phyloP scores from a whole-genome alignment of 2,797 vertebrate genomes.

The Neopelma chrysocephalum region DNA sequence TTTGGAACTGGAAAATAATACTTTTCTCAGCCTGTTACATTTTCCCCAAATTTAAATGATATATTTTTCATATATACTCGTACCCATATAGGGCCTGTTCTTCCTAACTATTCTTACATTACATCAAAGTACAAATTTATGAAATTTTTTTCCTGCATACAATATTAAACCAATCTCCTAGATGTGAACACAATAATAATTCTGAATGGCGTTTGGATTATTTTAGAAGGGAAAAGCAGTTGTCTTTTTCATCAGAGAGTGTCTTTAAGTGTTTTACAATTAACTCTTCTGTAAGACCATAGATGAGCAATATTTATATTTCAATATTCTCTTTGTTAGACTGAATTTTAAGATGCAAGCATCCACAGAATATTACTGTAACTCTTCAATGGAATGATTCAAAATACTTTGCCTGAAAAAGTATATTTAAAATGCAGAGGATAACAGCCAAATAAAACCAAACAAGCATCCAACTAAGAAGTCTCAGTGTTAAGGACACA shows the following conservation, averaged over 20 bases:
- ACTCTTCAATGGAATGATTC: not conserved
- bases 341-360: not conserved
- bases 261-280: not conserved
- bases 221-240: not conserved
- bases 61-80: not conserved
- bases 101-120: not conserved
- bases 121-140: not conserved
- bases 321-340: not conserved
- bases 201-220: not conserved
- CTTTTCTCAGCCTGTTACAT: not conserved
- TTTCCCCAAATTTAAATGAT: not conserved
- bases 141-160: not conserved
- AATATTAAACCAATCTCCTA: not conserved
- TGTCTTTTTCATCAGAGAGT: not conserved
- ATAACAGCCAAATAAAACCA: not conserved
- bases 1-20: not conserved
- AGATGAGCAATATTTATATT: accelerated
- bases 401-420: not conserved
- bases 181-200: not conserved
- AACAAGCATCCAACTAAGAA: not conserved
- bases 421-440: not conserved
- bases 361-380: not conserved
- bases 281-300: not conserved
- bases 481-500: accelerated
- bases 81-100: not conserved